These are phyloP conservation scores for Cremastinae sp. DNA, from an alignment of 2,888 invertebrate species.

Conservation along the genomic window DNA sequence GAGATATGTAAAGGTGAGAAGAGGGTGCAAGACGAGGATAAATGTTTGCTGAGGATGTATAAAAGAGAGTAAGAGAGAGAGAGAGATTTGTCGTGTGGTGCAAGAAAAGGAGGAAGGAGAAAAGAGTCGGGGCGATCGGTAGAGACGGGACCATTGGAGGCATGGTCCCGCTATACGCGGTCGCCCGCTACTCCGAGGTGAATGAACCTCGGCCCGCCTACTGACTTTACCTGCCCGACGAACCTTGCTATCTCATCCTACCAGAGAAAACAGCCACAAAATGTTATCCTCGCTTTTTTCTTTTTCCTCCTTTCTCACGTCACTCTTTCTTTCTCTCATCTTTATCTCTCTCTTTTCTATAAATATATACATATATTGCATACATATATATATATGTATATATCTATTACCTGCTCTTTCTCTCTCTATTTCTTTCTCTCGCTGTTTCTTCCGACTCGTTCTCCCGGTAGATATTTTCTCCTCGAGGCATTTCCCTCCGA, in stretches of 20 bases:
- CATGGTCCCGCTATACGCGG: constrained; percentile 80
- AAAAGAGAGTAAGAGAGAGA: neutral
- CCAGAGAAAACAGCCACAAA: constrained; percentile 47
- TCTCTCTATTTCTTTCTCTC: constrained; percentile 22
- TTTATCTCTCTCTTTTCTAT: constrained; percentile 21
- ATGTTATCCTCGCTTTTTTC: constrained; percentile 27
- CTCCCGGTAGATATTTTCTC: constrained; percentile 3
- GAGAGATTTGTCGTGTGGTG: neutral
- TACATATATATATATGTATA: too few species aligned
- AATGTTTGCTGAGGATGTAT: too few species aligned
- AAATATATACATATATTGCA: too few species aligned
- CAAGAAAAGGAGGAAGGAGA: neutral
- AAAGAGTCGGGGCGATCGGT: constrained; percentile 50
- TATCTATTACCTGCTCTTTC: too few species aligned
- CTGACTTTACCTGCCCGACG: constrained; percentile 78
- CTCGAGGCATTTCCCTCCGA: constrained; percentile 13
- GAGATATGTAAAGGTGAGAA: neutral
- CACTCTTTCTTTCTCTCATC: constrained; percentile 9
- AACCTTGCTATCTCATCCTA: constrained; percentile 66
- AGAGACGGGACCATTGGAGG: constrained; percentile 77
- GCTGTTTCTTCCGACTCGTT: constrained; percentile 19
- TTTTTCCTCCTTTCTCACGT: constrained; percentile 41
- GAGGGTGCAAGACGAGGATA: neutral
- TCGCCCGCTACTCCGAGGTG: constrained; percentile 79
- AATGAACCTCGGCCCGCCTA: constrained; percentile 79